phyloP scores from a whole-genome alignment of 2,113 vertebrate genomes.

The Pithys albifrons region DNA sequence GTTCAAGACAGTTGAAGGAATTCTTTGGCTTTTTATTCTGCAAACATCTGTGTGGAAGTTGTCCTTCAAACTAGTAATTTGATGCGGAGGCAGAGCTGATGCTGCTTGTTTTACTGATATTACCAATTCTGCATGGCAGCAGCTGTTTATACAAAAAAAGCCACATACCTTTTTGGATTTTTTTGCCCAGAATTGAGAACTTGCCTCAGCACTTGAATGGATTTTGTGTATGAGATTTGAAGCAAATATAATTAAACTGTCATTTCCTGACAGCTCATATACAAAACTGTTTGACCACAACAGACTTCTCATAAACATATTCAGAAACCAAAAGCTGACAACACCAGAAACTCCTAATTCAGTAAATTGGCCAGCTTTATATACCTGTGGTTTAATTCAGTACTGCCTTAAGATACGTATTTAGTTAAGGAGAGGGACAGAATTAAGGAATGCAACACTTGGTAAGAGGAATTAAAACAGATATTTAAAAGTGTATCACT shows the following conservation, averaged over 20 bases:
- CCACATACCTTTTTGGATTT: background rate
- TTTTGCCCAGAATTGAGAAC: background rate
- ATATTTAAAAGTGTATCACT: background rate
- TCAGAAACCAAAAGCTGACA: background rate
- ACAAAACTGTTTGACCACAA: background rate
- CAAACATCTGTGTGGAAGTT: constrained; percentile 11
- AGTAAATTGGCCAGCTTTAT: rapidly evolving
- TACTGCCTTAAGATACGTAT: background rate
- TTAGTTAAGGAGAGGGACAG: background rate
- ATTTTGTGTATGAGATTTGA: background rate
- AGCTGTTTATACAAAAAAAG: background rate
- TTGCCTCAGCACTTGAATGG: background rate
- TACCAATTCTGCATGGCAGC: background rate
- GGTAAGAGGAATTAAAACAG: background rate
- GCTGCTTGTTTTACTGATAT: background rate
- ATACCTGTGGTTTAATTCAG: background rate
- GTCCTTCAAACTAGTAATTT: constrained; percentile 6
- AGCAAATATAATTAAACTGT: constrained; percentile 15
- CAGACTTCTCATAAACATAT: background rate
- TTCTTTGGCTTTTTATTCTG: background rate
- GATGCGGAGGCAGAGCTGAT: background rate
- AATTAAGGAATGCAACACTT: background rate
- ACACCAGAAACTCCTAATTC: background rate
- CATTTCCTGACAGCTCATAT: background rate
- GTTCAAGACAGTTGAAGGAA: background rate